These are phyloP conservation scores for Epinephelus malabaricus DNA, from an alignment of 2,797 vertebrate species.

Conservation along the genomic window DNA sequence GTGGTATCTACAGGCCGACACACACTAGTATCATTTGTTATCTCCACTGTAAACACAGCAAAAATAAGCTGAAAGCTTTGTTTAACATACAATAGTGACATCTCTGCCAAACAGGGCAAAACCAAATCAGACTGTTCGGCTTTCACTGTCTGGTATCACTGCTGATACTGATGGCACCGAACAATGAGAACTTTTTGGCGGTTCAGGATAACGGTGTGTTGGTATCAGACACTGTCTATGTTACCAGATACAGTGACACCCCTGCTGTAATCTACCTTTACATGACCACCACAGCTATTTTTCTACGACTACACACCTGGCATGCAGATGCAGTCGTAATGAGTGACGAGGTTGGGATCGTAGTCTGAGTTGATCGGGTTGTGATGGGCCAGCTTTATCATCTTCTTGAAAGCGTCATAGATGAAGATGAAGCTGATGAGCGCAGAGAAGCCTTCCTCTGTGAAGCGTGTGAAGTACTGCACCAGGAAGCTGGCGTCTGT, in stretches of 20 bases:
- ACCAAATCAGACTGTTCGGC: not conserved
- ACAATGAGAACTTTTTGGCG: not conserved
- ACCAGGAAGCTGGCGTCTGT: slow-evolving; percentile 98
- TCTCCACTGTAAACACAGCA: slow-evolving; percentile 50
- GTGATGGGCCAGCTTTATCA: slow-evolving; percentile 94
- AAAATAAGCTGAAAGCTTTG: slow-evolving; percentile 22
- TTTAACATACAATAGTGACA: slow-evolving; percentile 11
- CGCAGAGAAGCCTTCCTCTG: slow-evolving; percentile 96
- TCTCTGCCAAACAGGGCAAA: slow-evolving; percentile 13
- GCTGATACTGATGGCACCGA: not conserved
- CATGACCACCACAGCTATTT: not conserved
- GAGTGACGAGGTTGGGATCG: slow-evolving; percentile 87
- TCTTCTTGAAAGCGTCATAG: slow-evolving; percentile 98
- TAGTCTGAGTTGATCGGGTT: slow-evolving; percentile 92
- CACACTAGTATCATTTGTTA: slow-evolving; percentile 43
- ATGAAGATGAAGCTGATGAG: slow-evolving; percentile 99
- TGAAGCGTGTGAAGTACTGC: slow-evolving; percentile 98
- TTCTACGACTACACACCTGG: slow-evolving; percentile 83
- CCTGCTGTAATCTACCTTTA: not conserved
- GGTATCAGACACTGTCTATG: not conserved
- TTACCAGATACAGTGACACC: not conserved
- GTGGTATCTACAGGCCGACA: slow-evolving; percentile 48
- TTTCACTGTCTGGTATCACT: slow-evolving; percentile 11
- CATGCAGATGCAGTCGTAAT: slow-evolving; percentile 90
- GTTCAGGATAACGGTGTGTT: not conserved